phyloP scores from a whole-genome alignment of 2,888 invertebrate species.

The Parthenolecanium corni region DNA sequence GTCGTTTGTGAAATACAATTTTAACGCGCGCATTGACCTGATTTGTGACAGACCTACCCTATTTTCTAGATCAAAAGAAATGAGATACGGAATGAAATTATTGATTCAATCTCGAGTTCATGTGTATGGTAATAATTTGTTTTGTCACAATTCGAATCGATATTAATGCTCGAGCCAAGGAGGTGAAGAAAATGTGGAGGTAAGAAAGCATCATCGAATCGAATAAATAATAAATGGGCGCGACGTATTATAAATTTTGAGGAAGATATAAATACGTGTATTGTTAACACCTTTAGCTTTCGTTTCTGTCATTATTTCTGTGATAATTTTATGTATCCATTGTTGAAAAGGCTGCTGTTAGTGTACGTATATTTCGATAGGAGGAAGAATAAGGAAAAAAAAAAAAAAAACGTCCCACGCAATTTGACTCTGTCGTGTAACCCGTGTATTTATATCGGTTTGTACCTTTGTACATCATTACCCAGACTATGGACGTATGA shows the following conservation, averaged over 20 bases:
- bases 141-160: no score
- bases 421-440: not conserved
- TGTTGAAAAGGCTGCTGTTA: slow-evolving; percentile 14
- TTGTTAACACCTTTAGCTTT: slow-evolving; percentile 28
- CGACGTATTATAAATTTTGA: slow-evolving; percentile 26
- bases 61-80: no score
- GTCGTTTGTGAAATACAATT: no score
- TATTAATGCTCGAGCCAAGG: not conserved
- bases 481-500: no score
- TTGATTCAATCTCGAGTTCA: no score
- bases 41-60: no score
- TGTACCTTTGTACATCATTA: no score
- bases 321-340: slow-evolving; percentile 27
- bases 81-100: no score
- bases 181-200: not conserved
- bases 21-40: no score
- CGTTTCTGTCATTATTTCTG: slow-evolving; percentile 26
- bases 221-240: slow-evolving; percentile 26
- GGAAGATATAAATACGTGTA: slow-evolving; percentile 28
- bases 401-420: slow-evolving; percentile 10
- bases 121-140: no score
- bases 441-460: no score
- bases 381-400: not conserved
- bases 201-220: slow-evolving; percentile 11
- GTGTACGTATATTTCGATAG: slow-evolving; percentile 11